These are phyloP conservation scores for Diplodus puntazzo DNA, from an alignment of 2,797 vertebrate species.

Conservation along the genomic window DNA sequence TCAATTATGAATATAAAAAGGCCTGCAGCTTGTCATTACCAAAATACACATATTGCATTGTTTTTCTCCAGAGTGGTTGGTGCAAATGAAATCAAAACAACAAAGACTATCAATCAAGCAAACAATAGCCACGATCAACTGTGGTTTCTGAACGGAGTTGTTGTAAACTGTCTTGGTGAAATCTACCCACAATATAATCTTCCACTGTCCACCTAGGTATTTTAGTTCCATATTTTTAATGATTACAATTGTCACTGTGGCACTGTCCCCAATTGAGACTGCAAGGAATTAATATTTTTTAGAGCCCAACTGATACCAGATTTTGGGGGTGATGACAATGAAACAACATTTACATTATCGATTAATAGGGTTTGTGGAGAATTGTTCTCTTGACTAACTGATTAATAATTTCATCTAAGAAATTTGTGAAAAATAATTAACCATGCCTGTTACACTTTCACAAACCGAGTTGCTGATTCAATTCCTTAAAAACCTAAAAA, in stretches of 20 bases:
- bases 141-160: neutral
- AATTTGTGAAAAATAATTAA: too few relatives aligned
- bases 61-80: neutral
- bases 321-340: too few relatives aligned
- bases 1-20: neutral
- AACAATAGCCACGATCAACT: neutral
- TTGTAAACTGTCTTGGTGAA: neutral
- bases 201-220: conserved; percentile 1
- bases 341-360: too few relatives aligned
- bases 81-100: neutral
- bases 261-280: neutral
- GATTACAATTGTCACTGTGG: too few relatives aligned
- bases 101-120: neutral
- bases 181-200: neutral
- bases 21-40: neutral
- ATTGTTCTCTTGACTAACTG: too few relatives aligned
- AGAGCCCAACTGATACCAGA: too few relatives aligned
- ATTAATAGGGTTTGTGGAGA: too few relatives aligned
- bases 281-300: neutral
- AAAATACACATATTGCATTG: neutral
- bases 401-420: too few relatives aligned
- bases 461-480: too few relatives aligned
- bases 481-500: neutral
- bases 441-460: too few relatives aligned
- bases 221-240: neutral